A percentile compares a stretch with the other conserved stretches of the same genome.
Conservation (phyloP, 2,113 vertebrate species). For the Plotosus lineatus region DNA sequence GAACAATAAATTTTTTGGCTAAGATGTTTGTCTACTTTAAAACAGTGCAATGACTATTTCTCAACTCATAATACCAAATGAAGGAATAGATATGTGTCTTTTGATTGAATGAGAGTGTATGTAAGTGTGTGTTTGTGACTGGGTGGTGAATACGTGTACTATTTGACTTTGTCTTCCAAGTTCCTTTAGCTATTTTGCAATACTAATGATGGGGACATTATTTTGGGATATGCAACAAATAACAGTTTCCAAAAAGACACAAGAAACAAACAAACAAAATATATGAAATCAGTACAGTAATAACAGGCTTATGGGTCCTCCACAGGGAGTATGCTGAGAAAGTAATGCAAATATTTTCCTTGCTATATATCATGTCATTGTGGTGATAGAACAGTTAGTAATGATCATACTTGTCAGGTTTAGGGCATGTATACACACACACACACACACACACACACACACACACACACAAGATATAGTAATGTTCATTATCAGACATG, state of each 20-base stretch:
- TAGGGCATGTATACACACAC: background rate
- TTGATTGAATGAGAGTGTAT: slow-evolving; percentile 31
- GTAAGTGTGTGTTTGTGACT: slow-evolving; percentile 12
- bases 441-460: background rate
- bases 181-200: slow-evolving; percentile 49
- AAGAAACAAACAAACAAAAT: background rate
- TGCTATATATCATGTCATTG: slow-evolving; percentile 36
- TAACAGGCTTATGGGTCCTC: slow-evolving; percentile 28
- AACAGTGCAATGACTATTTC: slow-evolving; percentile 46
- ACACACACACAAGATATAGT: slow-evolving; percentile 17
- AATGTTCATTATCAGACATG: slow-evolving; percentile 29
- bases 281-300: slow-evolving; percentile 17
- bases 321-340: slow-evolving; percentile 31
- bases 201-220: slow-evolving; percentile 38
- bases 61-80: slow-evolving; percentile 55
- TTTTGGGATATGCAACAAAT: slow-evolving; percentile 53
- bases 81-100: slow-evolving; percentile 32
- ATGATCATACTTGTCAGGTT: slow-evolving; percentile 28
- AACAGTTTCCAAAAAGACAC: slow-evolving; percentile 43
- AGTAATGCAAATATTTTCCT: slow-evolving; percentile 38
- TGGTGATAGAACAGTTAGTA: slow-evolving; percentile 26
- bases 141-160: slow-evolving; percentile 21
- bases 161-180: slow-evolving; percentile 57
- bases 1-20: slow-evolving; percentile 43
- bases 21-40: slow-evolving; percentile 53